Evolutionary conservation across 2,888 invertebrate genomes (phyloP).

Genomic region (Lasioglossum zephyrum): DNA sequence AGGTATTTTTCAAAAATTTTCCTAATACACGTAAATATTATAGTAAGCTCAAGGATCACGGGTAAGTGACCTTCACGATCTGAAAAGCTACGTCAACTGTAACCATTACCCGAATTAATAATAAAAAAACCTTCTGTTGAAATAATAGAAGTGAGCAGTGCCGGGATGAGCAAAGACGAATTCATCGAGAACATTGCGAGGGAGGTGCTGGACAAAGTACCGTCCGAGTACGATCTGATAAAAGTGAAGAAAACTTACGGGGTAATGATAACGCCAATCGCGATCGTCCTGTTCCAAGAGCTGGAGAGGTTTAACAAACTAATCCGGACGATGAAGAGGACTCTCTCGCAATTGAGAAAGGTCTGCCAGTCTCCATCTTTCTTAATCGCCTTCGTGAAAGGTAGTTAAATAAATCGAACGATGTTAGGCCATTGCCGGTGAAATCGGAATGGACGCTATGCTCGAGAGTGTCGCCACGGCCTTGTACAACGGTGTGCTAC

Average conservation of each 20-base stretch:
- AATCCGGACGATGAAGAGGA: conserved; percentile 89
- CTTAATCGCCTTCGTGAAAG: not conserved
- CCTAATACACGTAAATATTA: not conserved
- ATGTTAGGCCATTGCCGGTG: conserved; percentile 92
- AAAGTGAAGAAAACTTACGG: conserved; percentile 92
- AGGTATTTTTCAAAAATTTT: not conserved
- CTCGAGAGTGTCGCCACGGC: conserved; percentile 93
- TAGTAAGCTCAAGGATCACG: conserved; percentile 27
- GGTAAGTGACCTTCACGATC: conserved; percentile 16
- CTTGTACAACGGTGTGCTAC: conserved; percentile 94
- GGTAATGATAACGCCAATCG: conserved; percentile 92
- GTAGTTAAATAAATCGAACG: not conserved
- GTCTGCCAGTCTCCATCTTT: conserved; percentile 60
- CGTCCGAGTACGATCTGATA: conserved; percentile 91
- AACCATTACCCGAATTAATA: not conserved
- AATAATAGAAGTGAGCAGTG: conserved; percentile 27
- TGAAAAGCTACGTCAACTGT: not conserved
- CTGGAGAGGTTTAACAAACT: conserved; percentile 94
- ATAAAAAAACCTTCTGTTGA: too few species aligned
- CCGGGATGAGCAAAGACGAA: conserved; percentile 91
- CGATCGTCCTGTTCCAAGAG: conserved; percentile 95
- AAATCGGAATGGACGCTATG: conserved; percentile 95
- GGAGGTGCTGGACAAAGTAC: conserved; percentile 92
- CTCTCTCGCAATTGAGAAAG: conserved; percentile 90
- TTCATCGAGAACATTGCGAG: conserved; percentile 92